Evolutionary conservation across 2,797 vertebrate species (phyloP).

Genomic region (Pseudochirops corinnae): DNA sequence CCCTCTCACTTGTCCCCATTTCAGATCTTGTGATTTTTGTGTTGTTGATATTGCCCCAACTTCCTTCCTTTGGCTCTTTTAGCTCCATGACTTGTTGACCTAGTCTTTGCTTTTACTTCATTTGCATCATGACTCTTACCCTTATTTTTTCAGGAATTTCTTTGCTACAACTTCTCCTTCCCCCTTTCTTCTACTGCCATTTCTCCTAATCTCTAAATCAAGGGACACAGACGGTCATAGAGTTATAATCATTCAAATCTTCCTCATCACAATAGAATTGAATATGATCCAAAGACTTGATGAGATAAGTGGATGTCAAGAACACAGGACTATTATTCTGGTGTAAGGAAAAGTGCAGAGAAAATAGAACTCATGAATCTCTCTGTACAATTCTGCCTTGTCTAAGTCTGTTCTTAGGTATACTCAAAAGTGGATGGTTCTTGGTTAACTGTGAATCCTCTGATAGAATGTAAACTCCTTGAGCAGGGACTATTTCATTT

Average conservation of each 20-base stretch:
- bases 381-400: too few species aligned
- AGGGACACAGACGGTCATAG: background rate
- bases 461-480: background rate
- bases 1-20: background rate
- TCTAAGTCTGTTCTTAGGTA: too few species aligned
- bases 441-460: background rate
- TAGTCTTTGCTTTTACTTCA: background rate
- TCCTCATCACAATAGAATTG: constrained; percentile 48
- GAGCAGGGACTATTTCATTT: background rate
- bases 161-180: background rate
- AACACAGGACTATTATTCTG: constrained; percentile 17
- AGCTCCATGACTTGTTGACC: background rate
- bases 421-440: too few species aligned
- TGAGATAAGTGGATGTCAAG: constrained; percentile 11
- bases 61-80: background rate
- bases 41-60: background rate
- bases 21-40: background rate
- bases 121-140: background rate
- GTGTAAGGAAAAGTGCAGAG: background rate
- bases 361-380: background rate
- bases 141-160: background rate
- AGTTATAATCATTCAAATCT: constrained; percentile 50
- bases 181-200: background rate
- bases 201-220: background rate
- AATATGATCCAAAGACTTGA: constrained; percentile 52